Base-by-base conservation (phyloP, 2,888 invertebrate species). In the Rugalucina vietnamica region DNA sequence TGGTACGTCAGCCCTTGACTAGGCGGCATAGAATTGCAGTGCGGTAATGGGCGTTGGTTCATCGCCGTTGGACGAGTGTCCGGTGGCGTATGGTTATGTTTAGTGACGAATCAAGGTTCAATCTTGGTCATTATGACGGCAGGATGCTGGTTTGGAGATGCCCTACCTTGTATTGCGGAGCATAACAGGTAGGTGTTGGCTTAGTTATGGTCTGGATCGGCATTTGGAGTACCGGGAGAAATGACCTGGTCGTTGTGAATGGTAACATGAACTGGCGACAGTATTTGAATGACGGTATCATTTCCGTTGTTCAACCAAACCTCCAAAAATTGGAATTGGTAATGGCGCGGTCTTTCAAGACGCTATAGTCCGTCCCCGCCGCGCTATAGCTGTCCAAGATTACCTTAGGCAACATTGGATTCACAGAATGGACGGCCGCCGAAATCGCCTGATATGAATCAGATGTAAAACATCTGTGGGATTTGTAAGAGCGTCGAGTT, bases 311-410 rank as follows among this genome's bases (percentile, higher is more conserved):
- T 18, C 29, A 29, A 32, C 60, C 60, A 29, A 43, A 60, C 29
- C 60, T 60, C 29, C 60, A 27, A 60, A 24, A n/a, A n/a, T n/a
- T n/a, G n/a, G 60, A 43, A 49, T 75, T 14, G 37, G 69, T 36
- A 39, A 49, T 49, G 69, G 65, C n/a, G 65, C 69, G 36, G 14
- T 49, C 8, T 34, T 65, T 12, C 43, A 74, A 34, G 69, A 79
- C 18, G 73, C 73, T 49, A 80, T 75, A 50, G 34, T 69, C 24
- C 43, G 50, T n/a, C 74, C 80, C n/a, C 50, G 69, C 65, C 49
- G 74, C 21, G 60, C 60, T 60, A 60, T 3, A 60, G 60, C 4
- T 29, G 60, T 60, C 60, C 32, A 14, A 0, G 49, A 34, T 43
- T 65, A 80, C 69, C 60, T 80, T 18, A 0, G 32, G 27, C 49